phyloP scores from a whole-genome alignment of 37 sponge, comb jelly and placozoan genomes.

The Ephydatia muelleri region DNA sequence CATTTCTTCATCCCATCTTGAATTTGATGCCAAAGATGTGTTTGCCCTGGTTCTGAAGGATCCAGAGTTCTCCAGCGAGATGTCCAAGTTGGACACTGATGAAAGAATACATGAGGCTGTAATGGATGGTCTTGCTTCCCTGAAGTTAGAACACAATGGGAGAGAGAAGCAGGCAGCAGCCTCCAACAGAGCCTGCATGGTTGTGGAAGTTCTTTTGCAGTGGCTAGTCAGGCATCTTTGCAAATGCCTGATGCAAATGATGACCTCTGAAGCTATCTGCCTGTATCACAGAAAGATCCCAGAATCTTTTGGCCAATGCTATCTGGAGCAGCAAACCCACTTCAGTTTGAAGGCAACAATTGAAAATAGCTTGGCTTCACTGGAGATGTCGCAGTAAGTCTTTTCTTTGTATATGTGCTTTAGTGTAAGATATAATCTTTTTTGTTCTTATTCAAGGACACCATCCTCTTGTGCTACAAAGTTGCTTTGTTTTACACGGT shows the following conservation, averaged over 20 bases:
- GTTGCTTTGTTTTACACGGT: conserved; percentile 83
- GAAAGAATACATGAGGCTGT: conserved; percentile 41
- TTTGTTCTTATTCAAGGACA: conserved; percentile 13
- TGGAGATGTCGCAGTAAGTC: not conserved
- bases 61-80: conserved; percentile 41
- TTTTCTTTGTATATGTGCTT: not conserved
- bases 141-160: not conserved
- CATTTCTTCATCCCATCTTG: conserved; percentile 13
- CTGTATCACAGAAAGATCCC: conserved; percentile 60
- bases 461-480: conserved; percentile 49
- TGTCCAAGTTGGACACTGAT: conserved; percentile 20
- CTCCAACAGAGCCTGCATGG: conserved; percentile 36
- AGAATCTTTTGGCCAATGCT: conserved; percentile 54
- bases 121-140: conserved; percentile 4
- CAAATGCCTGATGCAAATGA: conserved; percentile 72
- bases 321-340: conserved; percentile 81
- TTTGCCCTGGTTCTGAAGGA: conserved; percentile 25
- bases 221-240: conserved; percentile 61
- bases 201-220: conserved; percentile 49
- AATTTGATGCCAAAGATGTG: conserved; percentile 23
- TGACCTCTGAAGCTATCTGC: conserved; percentile 76
- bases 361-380: conserved; percentile 7
- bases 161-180: not conserved
- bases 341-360: conserved; percentile 78
- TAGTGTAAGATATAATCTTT: not conserved